Conservation (phyloP, 2,888 invertebrate genomes). For the Eurytoma adleriae region DNA sequence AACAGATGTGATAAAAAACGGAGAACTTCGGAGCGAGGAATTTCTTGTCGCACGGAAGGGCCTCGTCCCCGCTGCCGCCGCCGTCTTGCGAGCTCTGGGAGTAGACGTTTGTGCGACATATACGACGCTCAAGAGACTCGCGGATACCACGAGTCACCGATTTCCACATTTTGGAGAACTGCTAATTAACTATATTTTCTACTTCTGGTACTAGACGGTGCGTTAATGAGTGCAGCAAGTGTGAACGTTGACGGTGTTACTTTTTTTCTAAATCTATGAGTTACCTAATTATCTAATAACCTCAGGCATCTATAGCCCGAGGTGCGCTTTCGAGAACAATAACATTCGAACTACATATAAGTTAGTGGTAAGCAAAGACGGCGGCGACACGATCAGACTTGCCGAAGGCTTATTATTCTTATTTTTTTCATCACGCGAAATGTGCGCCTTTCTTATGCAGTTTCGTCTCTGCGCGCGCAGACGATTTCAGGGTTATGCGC, state of each 20-base stretch:
- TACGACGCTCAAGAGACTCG: slow-evolving; percentile 68
- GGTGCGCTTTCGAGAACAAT: slow-evolving; percentile 21
- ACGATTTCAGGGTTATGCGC: too few relatives aligned
- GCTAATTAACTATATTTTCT: too few relatives aligned
- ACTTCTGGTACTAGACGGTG: neutral
- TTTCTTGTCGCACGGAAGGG: slow-evolving; percentile 59
- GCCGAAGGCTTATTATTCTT: too few relatives aligned
- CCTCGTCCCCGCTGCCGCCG: slow-evolving; percentile 44
- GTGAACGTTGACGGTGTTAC: neutral
- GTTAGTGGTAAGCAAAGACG: too few relatives aligned
- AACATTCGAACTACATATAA: neutral
- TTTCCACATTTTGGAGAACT: slow-evolving; percentile 69
- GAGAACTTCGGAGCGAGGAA: slow-evolving; percentile 61
- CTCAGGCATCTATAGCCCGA: neutral
- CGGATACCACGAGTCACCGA: slow-evolving; percentile 71
- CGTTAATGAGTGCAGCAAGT: neutral
- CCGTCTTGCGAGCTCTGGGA: slow-evolving; percentile 66
- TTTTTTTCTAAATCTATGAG: slow-evolving; percentile 10
- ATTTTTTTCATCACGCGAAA: too few relatives aligned
- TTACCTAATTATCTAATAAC: slow-evolving; percentile 4
- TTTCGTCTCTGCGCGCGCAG: too few relatives aligned
- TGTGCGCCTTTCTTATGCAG: too few relatives aligned
- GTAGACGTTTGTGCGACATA: slow-evolving; percentile 69
- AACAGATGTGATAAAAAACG: slow-evolving; percentile 61
- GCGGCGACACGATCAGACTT: too few relatives aligned